These are phyloP conservation scores for Drosophila lacertosa DNA, from an alignment of 1,140 invertebrate species.

Conservation along the genomic window DNA sequence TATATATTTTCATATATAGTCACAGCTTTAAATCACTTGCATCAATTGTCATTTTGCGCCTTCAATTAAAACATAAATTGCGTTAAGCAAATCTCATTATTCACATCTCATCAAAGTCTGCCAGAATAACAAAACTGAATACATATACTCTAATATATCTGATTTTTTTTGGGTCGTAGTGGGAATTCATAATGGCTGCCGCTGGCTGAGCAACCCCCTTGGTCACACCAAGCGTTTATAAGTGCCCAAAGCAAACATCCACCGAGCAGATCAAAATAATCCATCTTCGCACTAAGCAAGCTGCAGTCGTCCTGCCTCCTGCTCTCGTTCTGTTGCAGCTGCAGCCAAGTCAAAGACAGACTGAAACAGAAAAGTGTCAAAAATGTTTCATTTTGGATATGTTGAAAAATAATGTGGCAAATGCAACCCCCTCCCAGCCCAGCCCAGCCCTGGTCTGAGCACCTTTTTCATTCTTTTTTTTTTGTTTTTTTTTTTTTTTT, in stretches of 20 bases:
- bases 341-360: constrained; percentile 18
- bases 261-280: constrained; percentile 83
- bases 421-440: constrained; percentile 4
- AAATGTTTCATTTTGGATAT: constrained; percentile 82
- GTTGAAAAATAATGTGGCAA: constrained; percentile 78
- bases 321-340: constrained; percentile 44
- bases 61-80: constrained; percentile 13
- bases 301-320: constrained; percentile 40
- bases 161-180: constrained; percentile 4
- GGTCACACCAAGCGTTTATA: constrained; percentile 82
- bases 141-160: neutral
- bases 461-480: too few species aligned
- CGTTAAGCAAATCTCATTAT: constrained; percentile 34
- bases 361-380: constrained; percentile 71
- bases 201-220: constrained; percentile 36
- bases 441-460: constrained; percentile 8
- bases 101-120: constrained; percentile 16
- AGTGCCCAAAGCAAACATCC: constrained; percentile 81
- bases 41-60: neutral
- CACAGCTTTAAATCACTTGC: neutral
- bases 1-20: too few species aligned
- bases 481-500: too few species aligned
- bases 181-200: constrained; percentile 53
- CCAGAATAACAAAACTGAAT: neutral
- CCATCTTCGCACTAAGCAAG: constrained; percentile 79